Conservation (phyloP, 2,888 invertebrate genomes). For the Tetragonisca angustula region DNA sequence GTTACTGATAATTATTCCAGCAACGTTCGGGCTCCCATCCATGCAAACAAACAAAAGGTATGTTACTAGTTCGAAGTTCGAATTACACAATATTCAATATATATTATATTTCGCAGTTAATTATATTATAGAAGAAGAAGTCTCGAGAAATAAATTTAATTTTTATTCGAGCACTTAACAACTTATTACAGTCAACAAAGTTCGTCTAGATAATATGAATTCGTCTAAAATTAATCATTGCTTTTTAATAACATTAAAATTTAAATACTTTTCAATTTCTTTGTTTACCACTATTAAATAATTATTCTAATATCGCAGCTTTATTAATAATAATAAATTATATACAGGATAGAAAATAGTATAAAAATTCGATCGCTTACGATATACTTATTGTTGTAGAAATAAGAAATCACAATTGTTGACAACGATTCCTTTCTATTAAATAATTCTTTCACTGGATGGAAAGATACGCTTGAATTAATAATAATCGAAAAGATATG, state of each 20-base stretch:
- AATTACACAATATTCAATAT: conserved; percentile 15
- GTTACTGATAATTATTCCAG: conserved; percentile 76
- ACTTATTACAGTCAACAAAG: not conserved
- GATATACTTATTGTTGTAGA: too few species aligned
- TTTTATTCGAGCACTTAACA: not conserved
- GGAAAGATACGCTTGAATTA: not conserved
- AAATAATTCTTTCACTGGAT: not conserved
- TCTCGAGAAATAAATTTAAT: not conserved
- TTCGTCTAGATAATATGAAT: not conserved
- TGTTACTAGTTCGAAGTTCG: conserved; percentile 24
- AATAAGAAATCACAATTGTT: too few species aligned
- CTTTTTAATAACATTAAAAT: too few species aligned
- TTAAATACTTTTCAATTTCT: not conserved
- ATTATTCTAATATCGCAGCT: not conserved
- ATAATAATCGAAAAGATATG: not conserved
- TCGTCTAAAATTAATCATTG: too few species aligned
- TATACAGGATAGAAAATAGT: not conserved
- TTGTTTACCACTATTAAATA: not conserved
- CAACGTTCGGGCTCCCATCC: conserved; percentile 69
- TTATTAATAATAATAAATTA: not conserved
- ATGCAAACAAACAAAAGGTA: conserved; percentile 38
- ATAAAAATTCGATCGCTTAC: not conserved
- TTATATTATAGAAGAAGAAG: not conserved
- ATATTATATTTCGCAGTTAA: not conserved
- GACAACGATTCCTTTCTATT: not conserved